These are phyloP conservation scores for Acanthurus leucopareius DNA, from an alignment of 2,797 vertebrate species.

Conservation along the genomic window DNA sequence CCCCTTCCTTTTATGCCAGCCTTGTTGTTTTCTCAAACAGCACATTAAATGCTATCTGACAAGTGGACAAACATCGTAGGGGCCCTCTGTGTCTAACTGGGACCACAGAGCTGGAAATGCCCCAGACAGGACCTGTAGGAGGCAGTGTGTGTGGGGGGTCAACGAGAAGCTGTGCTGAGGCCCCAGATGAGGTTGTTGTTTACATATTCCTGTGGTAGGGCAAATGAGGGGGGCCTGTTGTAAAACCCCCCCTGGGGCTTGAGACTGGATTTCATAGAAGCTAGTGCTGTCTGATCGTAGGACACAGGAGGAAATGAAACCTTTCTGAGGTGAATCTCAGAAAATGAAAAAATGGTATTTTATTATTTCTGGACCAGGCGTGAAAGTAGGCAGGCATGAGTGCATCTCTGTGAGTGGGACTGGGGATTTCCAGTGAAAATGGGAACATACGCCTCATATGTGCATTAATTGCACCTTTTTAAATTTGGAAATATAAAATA, in stretches of 20 bases:
- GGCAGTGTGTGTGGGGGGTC: constrained; percentile 9
- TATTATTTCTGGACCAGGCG: constrained; percentile 5
- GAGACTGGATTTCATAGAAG: constrained; percentile 36
- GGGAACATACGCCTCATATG: not conserved
- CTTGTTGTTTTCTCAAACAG: constrained; percentile 25
- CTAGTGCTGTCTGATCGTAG: constrained; percentile 15
- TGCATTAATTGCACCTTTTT: not conserved
- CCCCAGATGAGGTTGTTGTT: constrained; percentile 47
- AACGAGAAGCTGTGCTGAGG: constrained; percentile 37
- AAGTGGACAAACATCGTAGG: constrained; percentile 65
- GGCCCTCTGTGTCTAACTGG: constrained; percentile 20
- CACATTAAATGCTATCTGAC: constrained; percentile 61
- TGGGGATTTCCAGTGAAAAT: not conserved
- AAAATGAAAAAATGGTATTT: constrained; percentile 8
- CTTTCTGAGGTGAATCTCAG: constrained; percentile 20
- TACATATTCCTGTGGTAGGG: constrained; percentile 40
- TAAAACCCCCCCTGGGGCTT: constrained; percentile 14
- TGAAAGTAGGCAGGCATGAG: constrained; percentile 6
- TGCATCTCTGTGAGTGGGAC: not conserved
- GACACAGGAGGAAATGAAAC: constrained; percentile 52
- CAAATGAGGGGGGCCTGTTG: constrained; percentile 25
- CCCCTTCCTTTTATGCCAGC: not conserved
- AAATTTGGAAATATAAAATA: not conserved
- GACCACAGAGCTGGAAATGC: constrained; percentile 9
- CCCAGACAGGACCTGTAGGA: constrained; percentile 35